A percentile compares a stretch with the other conserved stretches of the same genome.
phyloP scores from a whole-genome alignment of 2,113 vertebrate species.

The Campylorhamphus procurvoides region DNA sequence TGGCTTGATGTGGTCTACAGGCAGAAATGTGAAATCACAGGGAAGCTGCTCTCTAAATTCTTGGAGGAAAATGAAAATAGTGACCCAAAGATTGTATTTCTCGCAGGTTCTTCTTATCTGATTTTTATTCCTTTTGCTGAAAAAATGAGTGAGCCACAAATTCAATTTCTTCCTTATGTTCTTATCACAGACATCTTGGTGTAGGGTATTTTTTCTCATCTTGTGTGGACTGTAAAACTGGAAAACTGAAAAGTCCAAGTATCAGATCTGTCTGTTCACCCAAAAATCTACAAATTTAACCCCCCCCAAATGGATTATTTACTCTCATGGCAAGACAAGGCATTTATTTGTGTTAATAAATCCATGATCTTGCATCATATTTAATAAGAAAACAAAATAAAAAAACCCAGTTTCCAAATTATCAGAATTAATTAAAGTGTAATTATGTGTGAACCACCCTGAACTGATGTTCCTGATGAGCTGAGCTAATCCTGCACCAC shows the following conservation, averaged over 20 bases:
- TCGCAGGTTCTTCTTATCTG: background rate
- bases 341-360: background rate
- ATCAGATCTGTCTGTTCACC: background rate
- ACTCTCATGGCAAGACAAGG: background rate
- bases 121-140: background rate
- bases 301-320: background rate
- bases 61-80: background rate
- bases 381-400: background rate
- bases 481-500: background rate
- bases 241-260: background rate
- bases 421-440: slow-evolving; percentile 10
- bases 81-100: background rate
- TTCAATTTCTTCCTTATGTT: background rate
- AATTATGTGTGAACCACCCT: slow-evolving; percentile 20
- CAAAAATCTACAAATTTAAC: background rate
- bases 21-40: background rate
- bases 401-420: background rate
- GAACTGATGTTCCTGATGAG: slow-evolving; percentile 17
- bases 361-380: background rate
- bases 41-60: background rate
- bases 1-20: background rate
- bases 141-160: background rate
- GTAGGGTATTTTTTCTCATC: background rate
- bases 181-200: background rate
- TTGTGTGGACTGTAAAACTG: background rate